Evolutionary conservation across 2,113 vertebrate genomes (phyloP), one percentile per base, ranked within the genome.

Genomic region (Cariama cristata): DNA sequence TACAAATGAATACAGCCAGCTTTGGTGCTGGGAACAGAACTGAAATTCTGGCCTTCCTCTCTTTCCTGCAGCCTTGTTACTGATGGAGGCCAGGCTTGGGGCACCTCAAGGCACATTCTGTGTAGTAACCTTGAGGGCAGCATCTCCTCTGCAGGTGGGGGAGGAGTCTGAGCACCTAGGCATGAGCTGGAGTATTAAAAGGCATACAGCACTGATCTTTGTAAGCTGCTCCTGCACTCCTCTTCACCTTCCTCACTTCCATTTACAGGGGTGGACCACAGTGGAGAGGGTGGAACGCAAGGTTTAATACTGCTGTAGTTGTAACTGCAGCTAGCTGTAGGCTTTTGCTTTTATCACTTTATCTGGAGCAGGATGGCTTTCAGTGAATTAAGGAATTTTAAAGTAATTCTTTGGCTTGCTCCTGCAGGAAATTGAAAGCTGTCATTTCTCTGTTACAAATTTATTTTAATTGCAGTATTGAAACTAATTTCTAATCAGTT

Each of bases 251-350:
- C 22, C 38, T 76, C 10, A 7, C 12, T n/a, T 58, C 42, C 12
- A 10, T 79, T 73, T 24, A 16, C 0, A 0, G 17, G 23, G 9
- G 11, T 42, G 72, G 30, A 64, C 32, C 30, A 58, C 1, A 4
- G 35, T 47, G 12, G 45, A 59, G 47, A 38, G 49, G 8, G 3
- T 1, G 1, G 50, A 74, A 75, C 1, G 3, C 38, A 35, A 22
- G 30, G 6, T 75, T 71, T 62, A 56, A 60, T 45, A 26, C 13
- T 79, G 50, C 26, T 22, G 7, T 33, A 66, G 45, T 6, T 81
- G 17, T 62, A 86, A 42, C 42, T 75, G 71, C 32, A 90, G 50
- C 14, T 35, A 81, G 7, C 7, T 62, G 10, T 22, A 24, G 59
- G 28, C 24, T 73, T 84, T 66, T 82, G 42, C 13, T 83, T 84